These are phyloP conservation scores for Laothoe populi DNA, from an alignment of 2,888 invertebrate genomes.

Conservation along the genomic window DNA sequence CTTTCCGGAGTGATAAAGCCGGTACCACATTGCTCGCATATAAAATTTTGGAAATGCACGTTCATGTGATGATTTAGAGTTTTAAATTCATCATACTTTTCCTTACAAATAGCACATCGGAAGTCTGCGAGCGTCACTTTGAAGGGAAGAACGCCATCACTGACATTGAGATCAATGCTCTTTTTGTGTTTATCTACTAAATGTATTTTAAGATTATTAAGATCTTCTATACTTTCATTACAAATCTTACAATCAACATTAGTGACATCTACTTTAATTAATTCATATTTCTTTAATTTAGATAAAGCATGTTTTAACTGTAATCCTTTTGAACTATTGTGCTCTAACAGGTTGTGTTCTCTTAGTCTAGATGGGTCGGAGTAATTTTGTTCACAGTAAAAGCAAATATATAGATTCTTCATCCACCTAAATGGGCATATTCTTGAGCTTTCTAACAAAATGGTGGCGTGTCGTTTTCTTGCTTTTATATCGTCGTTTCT, in stretches of 20 bases:
- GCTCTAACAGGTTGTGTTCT: conserved; percentile 53
- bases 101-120: conserved; percentile 63
- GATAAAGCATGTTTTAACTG: conserved; percentile 57
- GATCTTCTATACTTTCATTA: conserved; percentile 48
- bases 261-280: conserved; percentile 72
- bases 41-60: conserved; percentile 73
- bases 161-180: conserved; percentile 53
- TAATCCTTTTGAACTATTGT: conserved; percentile 41
- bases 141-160: conserved; percentile 69
- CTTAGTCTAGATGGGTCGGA: conserved; percentile 60
- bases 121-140: conserved; percentile 57
- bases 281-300: conserved; percentile 65
- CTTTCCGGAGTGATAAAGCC: conserved; percentile 74
- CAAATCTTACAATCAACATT: conserved; percentile 66
- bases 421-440: conserved; percentile 75
- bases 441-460: conserved; percentile 63
- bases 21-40: conserved; percentile 74
- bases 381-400: conserved; percentile 67
- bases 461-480: conserved; percentile 58
- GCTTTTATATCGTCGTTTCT: conserved; percentile 55
- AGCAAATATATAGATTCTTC: conserved; percentile 70
- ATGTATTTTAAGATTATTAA: conserved; percentile 60
- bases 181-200: conserved; percentile 59
- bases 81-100: conserved; percentile 65
- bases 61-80: conserved; percentile 79